Evolutionary conservation across 2,888 invertebrate genomes (phyloP), one percentile per base, ranked within the genome.

Genomic region (Rosalia funebris): DNA sequence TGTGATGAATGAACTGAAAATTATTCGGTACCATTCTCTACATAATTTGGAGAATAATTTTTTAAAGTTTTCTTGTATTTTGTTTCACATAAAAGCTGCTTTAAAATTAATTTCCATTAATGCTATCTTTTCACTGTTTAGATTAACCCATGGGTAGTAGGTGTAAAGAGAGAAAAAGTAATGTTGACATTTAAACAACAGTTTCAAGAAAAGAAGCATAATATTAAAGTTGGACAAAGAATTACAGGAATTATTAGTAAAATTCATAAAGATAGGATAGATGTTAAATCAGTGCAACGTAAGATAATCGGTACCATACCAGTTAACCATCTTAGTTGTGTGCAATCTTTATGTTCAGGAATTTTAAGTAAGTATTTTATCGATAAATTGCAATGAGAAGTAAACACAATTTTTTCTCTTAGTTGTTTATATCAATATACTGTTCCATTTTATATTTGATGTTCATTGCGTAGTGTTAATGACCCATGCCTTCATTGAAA

Each of bases 111-210:
- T n/a, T n/a, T n/a, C n/a, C n/a, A n/a, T n/a, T n/a, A n/a, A n/a
- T n/a, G n/a, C n/a, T n/a, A n/a, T n/a, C n/a, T n/a, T n/a, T n/a
- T n/a, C n/a, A n/a, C n/a, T n/a, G n/a, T n/a, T 39, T 72, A 87
- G 87, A 83, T 87, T 1, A 84, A 81, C 39, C 84, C 85, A 60
- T 85, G 84, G 9, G 81, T 86, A 60, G 55, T 83, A 12, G 75
- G 81, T 37, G 68, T 77, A 0, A 78, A 80, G 39, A 68, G 75
- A 1, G 79, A 80, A 59, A 84, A 81, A 70, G 79, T 86, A 73
- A 72, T 77, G 0, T 83, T 84, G 20, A 84, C 84, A 55, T 76
- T 87, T 11, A 66, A 63, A 25, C 52, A 58, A 19, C 66, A 65
- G 4, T 39, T 14, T 34, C 50, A 15, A 52, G 74, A 14, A 66